Conservation (phyloP, 2,113 vertebrate species). For the Pyrgilauda ruficollis region DNA sequence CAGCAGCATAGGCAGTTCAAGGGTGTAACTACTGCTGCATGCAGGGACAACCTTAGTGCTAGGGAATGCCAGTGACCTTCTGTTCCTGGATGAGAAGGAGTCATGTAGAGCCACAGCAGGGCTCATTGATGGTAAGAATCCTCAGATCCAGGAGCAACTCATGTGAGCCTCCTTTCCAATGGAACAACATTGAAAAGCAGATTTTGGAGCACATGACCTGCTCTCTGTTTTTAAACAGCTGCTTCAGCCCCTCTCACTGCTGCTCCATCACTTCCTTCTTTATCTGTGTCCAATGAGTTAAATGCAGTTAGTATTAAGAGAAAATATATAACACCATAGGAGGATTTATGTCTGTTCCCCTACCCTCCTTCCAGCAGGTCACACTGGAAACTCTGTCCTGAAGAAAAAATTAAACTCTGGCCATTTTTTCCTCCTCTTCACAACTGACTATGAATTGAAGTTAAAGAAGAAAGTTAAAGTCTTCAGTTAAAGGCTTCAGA, state of each 20-base stretch:
- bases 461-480: neutral
- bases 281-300: neutral
- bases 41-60: accelerated
- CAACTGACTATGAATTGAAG: neutral
- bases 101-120: neutral
- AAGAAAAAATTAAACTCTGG: neutral
- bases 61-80: accelerated
- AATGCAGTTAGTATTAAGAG: neutral
- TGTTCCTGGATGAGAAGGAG: neutral
- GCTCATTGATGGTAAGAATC: neutral
- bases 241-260: too few species aligned
- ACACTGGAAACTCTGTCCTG: neutral
- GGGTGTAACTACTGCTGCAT: accelerated
- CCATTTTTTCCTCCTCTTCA: neutral
- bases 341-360: neutral
- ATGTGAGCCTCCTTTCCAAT: neutral
- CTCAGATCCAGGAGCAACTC: accelerated
- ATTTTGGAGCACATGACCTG: neutral
- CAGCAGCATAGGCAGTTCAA: neutral
- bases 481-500: neutral
- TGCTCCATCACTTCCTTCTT: neutral
- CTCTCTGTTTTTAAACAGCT: neutral
- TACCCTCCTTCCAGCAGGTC: neutral
- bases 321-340: neutral
- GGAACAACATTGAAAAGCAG: neutral